These are phyloP conservation scores for Drosophila persimilis DNA, from an alignment of 1,140 invertebrate genomes.

Conservation along the genomic window DNA sequence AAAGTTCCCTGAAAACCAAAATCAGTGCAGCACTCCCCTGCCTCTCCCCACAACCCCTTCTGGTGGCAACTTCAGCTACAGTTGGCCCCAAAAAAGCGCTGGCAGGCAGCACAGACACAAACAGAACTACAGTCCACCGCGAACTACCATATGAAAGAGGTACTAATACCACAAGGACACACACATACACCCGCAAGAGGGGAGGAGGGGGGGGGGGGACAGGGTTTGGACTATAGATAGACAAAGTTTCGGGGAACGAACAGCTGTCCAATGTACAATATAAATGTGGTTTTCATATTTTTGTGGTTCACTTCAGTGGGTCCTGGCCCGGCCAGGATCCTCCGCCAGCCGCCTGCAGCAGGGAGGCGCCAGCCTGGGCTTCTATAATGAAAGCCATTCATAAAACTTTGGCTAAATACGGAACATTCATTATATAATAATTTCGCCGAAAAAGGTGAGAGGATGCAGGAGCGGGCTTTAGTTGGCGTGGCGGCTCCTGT, in stretches of 20 bases:
- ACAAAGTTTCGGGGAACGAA: constrained; percentile 66
- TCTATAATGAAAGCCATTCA: constrained; percentile 77
- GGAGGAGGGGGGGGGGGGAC: constrained; percentile 2
- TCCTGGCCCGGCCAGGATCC: constrained; percentile 31
- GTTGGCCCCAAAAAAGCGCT: constrained; percentile 56
- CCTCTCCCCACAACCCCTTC: constrained; percentile 1
- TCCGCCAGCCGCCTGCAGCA: constrained; percentile 4
- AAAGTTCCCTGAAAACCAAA: constrained; percentile 33
- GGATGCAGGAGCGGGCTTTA: constrained; percentile 10
- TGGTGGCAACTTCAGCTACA: constrained; percentile 38
- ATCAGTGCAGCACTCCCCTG: constrained; percentile 37
- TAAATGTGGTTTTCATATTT: constrained; percentile 81
- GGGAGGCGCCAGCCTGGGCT: too few relatives aligned
- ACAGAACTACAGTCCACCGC: constrained; percentile 38
- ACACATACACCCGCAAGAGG: neutral
- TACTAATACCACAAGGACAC: constrained; percentile 8
- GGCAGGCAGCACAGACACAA: constrained; percentile 36
- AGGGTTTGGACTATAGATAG: constrained; percentile 18
- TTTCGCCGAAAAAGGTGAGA: constrained; percentile 44
- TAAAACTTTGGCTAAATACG: constrained; percentile 81
- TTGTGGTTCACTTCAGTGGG: constrained; percentile 74
- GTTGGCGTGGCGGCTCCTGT: constrained; percentile 2
- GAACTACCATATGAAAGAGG: constrained; percentile 58
- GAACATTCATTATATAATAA: constrained; percentile 81
- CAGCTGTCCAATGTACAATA: constrained; percentile 76